phyloP scores from a whole-genome alignment of 2,888 invertebrate species.

The Petrolisthes manimaculis region DNA sequence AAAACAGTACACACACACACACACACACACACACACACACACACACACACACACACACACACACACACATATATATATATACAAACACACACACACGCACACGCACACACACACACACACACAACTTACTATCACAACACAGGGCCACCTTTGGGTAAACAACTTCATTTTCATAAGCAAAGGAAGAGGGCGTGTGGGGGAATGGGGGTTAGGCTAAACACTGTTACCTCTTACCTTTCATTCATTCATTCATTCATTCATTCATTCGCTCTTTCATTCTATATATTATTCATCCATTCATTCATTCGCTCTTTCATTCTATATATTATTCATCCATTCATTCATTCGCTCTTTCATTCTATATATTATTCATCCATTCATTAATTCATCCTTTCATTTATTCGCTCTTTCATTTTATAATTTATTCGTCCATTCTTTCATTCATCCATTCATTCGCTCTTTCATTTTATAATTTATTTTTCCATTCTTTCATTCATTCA shows the following conservation, averaged over 20 bases:
- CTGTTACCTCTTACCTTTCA: background rate
- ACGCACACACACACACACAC: slow-evolving; percentile 23
- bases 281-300: too few relatives aligned
- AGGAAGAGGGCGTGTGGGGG: background rate
- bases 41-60: background rate
- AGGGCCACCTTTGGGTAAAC: background rate
- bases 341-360: too few relatives aligned
- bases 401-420: too few relatives aligned
- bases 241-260: background rate
- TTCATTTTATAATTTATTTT: too few relatives aligned
- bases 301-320: too few relatives aligned
- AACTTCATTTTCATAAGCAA: background rate
- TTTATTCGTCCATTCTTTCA: too few relatives aligned
- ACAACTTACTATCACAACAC: background rate
- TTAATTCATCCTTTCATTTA: too few relatives aligned
- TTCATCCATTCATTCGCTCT: too few relatives aligned
- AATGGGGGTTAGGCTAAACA: background rate
- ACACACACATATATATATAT: slow-evolving; percentile 3
- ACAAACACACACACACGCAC: slow-evolving; percentile 23
- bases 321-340: too few relatives aligned
- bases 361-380: too few relatives aligned
- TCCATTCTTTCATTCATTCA: too few relatives aligned
- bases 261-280: too few relatives aligned
- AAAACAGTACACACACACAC: background rate
- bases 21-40: background rate